Evolutionary conservation across 2,797 vertebrate species (phyloP).

Genomic region (Cossypha niveicapilla): DNA sequence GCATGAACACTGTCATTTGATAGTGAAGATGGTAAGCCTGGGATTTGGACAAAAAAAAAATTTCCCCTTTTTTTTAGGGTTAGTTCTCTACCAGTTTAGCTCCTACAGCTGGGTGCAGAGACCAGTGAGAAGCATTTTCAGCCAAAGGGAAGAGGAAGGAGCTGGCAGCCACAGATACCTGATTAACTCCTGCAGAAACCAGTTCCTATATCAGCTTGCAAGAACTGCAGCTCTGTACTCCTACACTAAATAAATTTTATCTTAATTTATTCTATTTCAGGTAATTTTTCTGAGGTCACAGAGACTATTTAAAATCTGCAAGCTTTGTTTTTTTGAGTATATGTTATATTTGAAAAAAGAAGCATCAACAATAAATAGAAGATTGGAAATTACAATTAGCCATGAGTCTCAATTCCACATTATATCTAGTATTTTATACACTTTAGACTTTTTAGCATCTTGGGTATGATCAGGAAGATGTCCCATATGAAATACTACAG

Average conservation of each 20-base stretch:
- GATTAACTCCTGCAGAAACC: background rate
- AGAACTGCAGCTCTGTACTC: background rate
- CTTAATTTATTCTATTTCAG: background rate
- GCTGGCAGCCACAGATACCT: background rate
- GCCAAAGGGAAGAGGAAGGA: background rate
- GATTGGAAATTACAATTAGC: background rate
- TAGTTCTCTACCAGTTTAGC: background rate
- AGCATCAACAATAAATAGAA: background rate
- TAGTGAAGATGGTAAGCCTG: rapidly evolving
- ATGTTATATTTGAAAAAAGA: background rate
- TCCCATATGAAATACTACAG: background rate
- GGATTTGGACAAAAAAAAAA: background rate
- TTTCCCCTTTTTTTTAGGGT: background rate
- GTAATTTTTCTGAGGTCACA: background rate
- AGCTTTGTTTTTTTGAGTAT: background rate
- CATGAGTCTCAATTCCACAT: background rate
- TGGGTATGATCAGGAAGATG: background rate
- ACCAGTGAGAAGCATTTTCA: background rate
- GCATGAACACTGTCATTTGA: background rate
- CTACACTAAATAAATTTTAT: background rate
- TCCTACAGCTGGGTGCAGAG: background rate
- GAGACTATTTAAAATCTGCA: background rate
- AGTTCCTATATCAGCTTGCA: background rate
- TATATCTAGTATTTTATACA: background rate
- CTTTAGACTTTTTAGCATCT: background rate